A percentile compares a stretch with the other conserved stretches of the same genome.
Evolutionary conservation across 2,888 invertebrate genomes (phyloP).

Genomic region (Mesoligia furuncula): DNA sequence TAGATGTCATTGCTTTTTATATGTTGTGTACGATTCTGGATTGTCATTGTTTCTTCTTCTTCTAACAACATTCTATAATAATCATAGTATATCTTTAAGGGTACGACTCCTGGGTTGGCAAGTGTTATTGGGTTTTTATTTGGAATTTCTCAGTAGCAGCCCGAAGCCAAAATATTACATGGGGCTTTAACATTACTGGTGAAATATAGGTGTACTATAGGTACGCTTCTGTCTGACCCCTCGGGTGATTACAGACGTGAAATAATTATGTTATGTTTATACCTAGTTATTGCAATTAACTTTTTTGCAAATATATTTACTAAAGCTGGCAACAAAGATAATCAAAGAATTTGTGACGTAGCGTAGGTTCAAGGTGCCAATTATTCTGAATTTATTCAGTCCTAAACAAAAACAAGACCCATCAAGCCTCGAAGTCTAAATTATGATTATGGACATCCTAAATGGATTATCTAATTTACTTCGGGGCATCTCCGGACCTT

Average conservation of each 20-base stretch:
- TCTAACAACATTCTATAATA: background rate
- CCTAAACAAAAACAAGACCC: conserved; percentile 30
- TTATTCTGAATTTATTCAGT: conserved; percentile 39
- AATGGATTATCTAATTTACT: conserved; percentile 60
- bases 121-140: background rate
- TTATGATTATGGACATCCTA: conserved; percentile 50
- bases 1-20: background rate
- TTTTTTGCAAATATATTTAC: background rate
- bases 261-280: background rate
- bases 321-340: background rate
- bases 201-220: background rate
- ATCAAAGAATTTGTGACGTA: conserved; percentile 17
- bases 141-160: background rate
- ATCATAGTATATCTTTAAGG: background rate
- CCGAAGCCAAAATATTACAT: background rate
- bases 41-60: background rate
- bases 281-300: background rate
- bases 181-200: background rate
- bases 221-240: no score
- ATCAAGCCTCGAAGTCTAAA: conserved; percentile 46
- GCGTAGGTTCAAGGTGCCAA: conserved; percentile 5
- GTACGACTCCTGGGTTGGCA: background rate
- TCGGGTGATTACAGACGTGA: background rate
- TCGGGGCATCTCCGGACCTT: conserved; percentile 20
- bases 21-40: background rate